These are phyloP conservation scores for Tortrix viridana DNA, from an alignment of 2,888 invertebrate species.

Conservation along the genomic window DNA sequence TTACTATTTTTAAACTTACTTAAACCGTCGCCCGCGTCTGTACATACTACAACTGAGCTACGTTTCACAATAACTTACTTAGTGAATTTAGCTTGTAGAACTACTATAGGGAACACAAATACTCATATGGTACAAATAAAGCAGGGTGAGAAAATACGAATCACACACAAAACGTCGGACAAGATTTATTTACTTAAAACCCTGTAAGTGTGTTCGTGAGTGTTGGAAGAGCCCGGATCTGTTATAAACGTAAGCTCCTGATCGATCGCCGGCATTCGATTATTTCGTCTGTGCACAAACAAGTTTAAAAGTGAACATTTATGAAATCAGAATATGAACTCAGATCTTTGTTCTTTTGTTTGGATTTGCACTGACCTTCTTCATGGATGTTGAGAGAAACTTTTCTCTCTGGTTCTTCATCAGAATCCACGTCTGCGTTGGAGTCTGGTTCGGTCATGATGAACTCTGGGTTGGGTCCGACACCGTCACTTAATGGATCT, in stretches of 20 bases:
- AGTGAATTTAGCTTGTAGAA: conserved; percentile 1
- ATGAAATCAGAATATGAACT: neutral
- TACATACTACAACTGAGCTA: too few relatives aligned
- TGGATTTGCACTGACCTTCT: conserved; percentile 64
- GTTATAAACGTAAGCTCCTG: conserved; percentile 58
- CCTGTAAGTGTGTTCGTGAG: conserved; percentile 49
- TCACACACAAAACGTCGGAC: conserved; percentile 44
- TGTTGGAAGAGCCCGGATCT: conserved; percentile 61
- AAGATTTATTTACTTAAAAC: conserved; percentile 44
- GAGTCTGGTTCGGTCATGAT: conserved; percentile 76
- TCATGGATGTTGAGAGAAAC: conserved; percentile 79
- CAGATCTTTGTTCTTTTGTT: neutral
- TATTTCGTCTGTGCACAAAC: conserved; percentile 76
- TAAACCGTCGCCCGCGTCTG: too few relatives aligned
- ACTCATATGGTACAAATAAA: conserved; percentile 36
- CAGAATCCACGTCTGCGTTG: conserved; percentile 70
- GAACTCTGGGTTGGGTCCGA: conserved; percentile 71
- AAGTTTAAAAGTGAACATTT: conserved; percentile 50
- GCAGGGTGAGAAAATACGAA: conserved; percentile 38
- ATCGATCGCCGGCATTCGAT: conserved; percentile 74
- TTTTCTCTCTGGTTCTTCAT: conserved; percentile 74
- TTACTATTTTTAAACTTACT: too few relatives aligned
- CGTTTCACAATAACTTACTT: too few relatives aligned
- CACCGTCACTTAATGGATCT: conserved; percentile 55
- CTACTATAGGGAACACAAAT: conserved; percentile 12